Percentiles rank a stretch among this genome's conserved stretches.
These are phyloP conservation scores for Cavia aperea DNA, from an alignment of 2,113 vertebrate species.

Conservation along the genomic window DNA sequence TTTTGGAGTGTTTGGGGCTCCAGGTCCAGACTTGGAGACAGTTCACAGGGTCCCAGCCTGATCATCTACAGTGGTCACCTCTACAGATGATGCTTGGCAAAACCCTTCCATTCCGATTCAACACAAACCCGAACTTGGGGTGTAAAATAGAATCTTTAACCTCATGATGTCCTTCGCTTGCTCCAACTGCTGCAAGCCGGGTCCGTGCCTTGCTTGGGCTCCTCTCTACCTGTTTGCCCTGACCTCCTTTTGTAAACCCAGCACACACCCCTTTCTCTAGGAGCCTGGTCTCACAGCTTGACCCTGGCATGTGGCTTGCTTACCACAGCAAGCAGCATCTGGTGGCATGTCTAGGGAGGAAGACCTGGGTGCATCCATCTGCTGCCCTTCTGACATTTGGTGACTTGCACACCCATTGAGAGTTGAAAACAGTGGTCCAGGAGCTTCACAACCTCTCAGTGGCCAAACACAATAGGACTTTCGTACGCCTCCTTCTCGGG, in stretches of 20 bases:
- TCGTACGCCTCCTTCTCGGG: background rate
- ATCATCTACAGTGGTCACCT: fast-evolving
- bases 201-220: background rate
- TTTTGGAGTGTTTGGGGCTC: background rate
- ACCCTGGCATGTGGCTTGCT: background rate
- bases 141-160: background rate
- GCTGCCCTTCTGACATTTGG: background rate
- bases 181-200: background rate
- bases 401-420: too few relatives aligned
- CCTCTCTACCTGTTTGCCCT: fast-evolving
- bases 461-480: too few relatives aligned
- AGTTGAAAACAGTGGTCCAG: too few relatives aligned
- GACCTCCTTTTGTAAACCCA: fast-evolving
- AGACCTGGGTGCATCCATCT: background rate
- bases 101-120: background rate
- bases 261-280: fast-evolving
- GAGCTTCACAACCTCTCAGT: background rate
- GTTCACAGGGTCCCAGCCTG: fast-evolving
- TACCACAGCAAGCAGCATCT: background rate
- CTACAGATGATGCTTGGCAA: background rate
- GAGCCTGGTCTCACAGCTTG: background rate
- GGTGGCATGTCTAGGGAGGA: background rate
- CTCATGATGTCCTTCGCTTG: fast-evolving
- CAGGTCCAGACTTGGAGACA: fast-evolving
- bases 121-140: background rate